A percentile compares a stretch with the other conserved stretches of the same genome.
Conservation (phyloP, 2,113 vertebrate species). For the Oncorhynchus tshawytscha region DNA sequence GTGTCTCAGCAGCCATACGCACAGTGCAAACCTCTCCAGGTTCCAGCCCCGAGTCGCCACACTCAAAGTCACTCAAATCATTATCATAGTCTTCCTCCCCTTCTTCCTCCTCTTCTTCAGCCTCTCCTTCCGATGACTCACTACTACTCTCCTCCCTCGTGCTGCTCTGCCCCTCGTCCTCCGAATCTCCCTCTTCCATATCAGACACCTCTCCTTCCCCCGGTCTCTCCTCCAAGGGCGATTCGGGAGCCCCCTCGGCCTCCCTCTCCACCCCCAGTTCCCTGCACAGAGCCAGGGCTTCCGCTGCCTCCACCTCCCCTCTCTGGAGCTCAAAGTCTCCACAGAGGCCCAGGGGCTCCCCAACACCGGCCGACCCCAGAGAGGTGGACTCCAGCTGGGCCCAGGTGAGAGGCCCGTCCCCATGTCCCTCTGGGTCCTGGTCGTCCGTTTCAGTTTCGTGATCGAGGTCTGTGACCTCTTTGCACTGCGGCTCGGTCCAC, state of each 20-base stretch:
- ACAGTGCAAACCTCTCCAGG: constrained; percentile 72
- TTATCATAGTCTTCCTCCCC: constrained; percentile 65
- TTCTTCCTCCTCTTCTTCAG: constrained; percentile 35
- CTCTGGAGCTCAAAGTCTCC: constrained; percentile 53
- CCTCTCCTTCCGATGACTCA: constrained; percentile 52
- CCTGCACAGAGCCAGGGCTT: constrained; percentile 39
- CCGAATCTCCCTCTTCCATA: constrained; percentile 51
- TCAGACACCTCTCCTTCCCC: constrained; percentile 35
- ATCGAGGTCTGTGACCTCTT: constrained; percentile 66
- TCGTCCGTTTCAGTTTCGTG: constrained; percentile 51
- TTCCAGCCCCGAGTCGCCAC: constrained; percentile 71
- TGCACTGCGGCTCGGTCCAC: constrained; percentile 73
- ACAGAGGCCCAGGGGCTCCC: constrained; percentile 50
- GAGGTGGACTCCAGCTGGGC: constrained; percentile 71
- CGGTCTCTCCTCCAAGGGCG: constrained; percentile 17
- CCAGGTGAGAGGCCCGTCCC: constrained; percentile 63
- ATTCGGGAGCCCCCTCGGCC: constrained; percentile 24
- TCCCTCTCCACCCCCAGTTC: constrained; percentile 49
- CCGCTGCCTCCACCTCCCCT: constrained; percentile 39
- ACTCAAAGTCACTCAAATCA: constrained; percentile 66
- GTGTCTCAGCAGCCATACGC: constrained; percentile 43
- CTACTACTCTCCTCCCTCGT: constrained; percentile 57
- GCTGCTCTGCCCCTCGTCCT: constrained; percentile 25
- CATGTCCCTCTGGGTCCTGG: constrained; percentile 49
- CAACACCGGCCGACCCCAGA: constrained; percentile 41